phyloP scores from a whole-genome alignment of 2,797 vertebrate species.

The Leptoclinus maculatus region DNA sequence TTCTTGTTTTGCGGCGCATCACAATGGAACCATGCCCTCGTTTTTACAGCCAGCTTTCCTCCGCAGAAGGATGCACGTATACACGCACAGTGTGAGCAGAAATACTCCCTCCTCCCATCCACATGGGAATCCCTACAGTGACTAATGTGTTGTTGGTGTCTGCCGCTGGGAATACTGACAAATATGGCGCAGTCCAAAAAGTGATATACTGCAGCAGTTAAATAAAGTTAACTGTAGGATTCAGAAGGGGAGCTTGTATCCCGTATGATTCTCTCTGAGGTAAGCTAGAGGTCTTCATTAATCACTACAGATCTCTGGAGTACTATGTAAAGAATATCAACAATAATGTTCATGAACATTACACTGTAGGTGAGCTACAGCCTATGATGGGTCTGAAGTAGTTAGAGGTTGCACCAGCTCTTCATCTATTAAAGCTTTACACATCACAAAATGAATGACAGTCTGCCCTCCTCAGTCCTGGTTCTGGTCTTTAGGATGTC shows the following conservation, averaged over 20 bases:
- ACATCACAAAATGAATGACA: neutral
- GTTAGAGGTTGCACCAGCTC: neutral
- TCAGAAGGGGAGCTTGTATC: conserved; percentile 30
- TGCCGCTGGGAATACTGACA: conserved; percentile 63
- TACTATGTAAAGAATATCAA: conserved; percentile 22
- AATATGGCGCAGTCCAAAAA: conserved; percentile 59
- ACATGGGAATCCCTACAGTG: conserved; percentile 72
- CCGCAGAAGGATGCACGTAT: conserved; percentile 35
- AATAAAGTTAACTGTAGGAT: conserved; percentile 62
- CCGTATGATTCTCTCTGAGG: conserved; percentile 27
- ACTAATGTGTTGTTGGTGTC: conserved; percentile 69
- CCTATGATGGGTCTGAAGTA: neutral
- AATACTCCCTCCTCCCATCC: conserved; percentile 59
- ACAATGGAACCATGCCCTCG: conserved; percentile 57
- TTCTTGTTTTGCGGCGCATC: conserved; percentile 45
- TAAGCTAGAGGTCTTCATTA: conserved; percentile 47
- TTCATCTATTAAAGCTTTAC: neutral
- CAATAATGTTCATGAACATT: conserved; percentile 14
- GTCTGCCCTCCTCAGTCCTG: neutral
- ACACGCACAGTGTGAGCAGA: conserved; percentile 41
- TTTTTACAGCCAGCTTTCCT: conserved; percentile 50
- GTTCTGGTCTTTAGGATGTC: neutral
- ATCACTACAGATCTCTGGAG: conserved; percentile 45
- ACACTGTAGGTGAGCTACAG: neutral
- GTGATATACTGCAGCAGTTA: conserved; percentile 62